phyloP scores from a whole-genome alignment of 1,140 invertebrate species.

The Ditylenchus dipsaci region DNA sequence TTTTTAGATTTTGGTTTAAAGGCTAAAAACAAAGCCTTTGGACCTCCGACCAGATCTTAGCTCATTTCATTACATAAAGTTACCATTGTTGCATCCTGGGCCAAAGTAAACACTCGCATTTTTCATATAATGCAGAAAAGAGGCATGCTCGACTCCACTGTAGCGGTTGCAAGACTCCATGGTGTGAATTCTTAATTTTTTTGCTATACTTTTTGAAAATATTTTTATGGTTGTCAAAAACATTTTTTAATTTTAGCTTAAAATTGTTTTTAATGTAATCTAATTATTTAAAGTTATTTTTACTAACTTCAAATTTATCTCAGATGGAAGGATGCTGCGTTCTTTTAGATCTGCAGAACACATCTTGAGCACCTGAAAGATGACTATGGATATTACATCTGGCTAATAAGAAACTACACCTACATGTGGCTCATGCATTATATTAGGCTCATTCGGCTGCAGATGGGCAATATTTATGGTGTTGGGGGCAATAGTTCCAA shows the following conservation, averaged over 20 bases:
- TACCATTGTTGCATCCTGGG: conserved; percentile 57
- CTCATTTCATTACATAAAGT: too few species aligned
- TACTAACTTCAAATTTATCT: conserved; percentile 49
- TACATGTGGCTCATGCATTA: conserved; percentile 56
- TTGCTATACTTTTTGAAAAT: neutral
- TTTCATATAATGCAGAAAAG: conserved; percentile 54
- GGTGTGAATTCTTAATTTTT: conserved; percentile 44
- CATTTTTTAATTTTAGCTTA: neutral
- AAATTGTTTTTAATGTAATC: too few species aligned
- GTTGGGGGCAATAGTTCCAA: conserved; percentile 4
- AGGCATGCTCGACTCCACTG: conserved; percentile 55
- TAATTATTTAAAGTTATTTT: too few species aligned
- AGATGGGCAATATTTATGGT: conserved; percentile 52
- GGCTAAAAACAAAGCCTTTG: too few species aligned
- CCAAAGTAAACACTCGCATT: conserved; percentile 57
- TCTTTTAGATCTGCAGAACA: conserved; percentile 53
- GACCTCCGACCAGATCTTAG: too few species aligned
- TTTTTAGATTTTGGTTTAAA: too few species aligned
- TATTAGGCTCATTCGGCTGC: conserved; percentile 54
- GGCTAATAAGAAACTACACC: too few species aligned
- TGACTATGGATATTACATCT: too few species aligned
- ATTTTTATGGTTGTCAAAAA: neutral
- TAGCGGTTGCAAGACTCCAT: conserved; percentile 58
- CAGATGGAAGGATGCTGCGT: conserved; percentile 46
- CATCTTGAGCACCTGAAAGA: conserved; percentile 50